phyloP scores from a whole-genome alignment of 2,888 invertebrate species.

The Nasonovia ribisnigri region DNA sequence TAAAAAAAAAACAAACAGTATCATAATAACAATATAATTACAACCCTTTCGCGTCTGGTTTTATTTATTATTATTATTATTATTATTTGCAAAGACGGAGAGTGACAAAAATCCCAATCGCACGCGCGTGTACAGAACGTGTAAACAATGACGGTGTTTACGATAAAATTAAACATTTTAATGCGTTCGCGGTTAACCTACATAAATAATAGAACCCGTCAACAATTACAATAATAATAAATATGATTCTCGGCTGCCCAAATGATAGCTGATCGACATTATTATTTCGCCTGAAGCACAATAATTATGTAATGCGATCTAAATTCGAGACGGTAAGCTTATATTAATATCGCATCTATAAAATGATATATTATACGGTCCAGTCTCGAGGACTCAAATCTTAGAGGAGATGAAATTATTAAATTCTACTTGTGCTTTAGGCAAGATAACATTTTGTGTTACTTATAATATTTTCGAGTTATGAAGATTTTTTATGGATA shows the following conservation, averaged over 20 bases:
- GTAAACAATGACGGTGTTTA: constrained; percentile 6
- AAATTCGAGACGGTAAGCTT: neutral
- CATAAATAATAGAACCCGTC: neutral
- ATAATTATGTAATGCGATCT: neutral
- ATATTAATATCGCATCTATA: neutral
- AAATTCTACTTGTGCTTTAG: too few species aligned
- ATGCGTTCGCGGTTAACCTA: constrained; percentile 21
- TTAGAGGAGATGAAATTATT: too few species aligned
- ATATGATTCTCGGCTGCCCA: neutral
- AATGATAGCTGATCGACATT: neutral
- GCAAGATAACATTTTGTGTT: too few species aligned
- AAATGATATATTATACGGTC: neutral
- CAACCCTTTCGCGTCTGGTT: neutral
- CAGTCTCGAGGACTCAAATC: too few species aligned
- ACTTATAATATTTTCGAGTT: too few species aligned
- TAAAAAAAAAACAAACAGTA: neutral
- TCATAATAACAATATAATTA: neutral
- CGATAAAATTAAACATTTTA: neutral
- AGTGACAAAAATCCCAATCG: constrained; percentile 1
- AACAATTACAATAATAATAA: neutral
- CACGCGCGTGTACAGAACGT: neutral
- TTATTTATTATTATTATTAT: neutral
- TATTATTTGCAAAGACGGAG: neutral
- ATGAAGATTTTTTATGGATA: too few species aligned
- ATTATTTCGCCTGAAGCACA: neutral